phyloP scores from a whole-genome alignment of 2,797 vertebrate genomes.

The Crenuchus spilurus region DNA sequence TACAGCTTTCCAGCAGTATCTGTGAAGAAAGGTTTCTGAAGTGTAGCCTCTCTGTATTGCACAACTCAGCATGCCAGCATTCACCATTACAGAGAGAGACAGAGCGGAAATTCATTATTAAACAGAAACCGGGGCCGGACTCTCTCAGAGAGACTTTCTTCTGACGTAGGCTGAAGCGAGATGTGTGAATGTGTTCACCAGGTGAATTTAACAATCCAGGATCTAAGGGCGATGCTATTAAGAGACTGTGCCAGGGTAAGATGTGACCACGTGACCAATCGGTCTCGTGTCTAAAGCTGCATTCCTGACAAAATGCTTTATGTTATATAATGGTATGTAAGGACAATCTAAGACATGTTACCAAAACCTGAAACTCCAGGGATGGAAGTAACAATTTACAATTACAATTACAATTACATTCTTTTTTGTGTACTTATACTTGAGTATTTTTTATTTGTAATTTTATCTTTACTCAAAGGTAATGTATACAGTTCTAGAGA shows the following conservation, averaged over 20 bases:
- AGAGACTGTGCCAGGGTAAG: background rate
- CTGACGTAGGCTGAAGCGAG: background rate
- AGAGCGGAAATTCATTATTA: slow-evolving; percentile 5
- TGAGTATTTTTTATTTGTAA: too few species aligned
- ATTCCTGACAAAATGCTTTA: too few species aligned
- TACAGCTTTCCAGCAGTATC: background rate
- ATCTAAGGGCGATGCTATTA: background rate
- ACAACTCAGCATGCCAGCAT: slow-evolving; percentile 5
- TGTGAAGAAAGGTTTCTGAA: background rate
- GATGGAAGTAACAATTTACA: too few species aligned
- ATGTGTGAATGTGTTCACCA: background rate
- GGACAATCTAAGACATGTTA: too few species aligned
- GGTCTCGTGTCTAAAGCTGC: background rate
- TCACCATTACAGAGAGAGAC: background rate
- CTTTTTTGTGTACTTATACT: too few species aligned
- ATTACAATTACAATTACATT: too few species aligned
- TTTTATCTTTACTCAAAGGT: too few species aligned
- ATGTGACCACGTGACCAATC: background rate
- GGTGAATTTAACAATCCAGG: background rate
- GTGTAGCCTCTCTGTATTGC: background rate
- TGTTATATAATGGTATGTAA: too few species aligned
- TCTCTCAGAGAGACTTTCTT: background rate
- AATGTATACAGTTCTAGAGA: too few species aligned
- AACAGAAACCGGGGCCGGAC: background rate
- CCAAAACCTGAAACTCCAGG: too few species aligned